phyloP scores from a whole-genome alignment of 2,888 invertebrate genomes.

The Loripinus fragilis region DNA sequence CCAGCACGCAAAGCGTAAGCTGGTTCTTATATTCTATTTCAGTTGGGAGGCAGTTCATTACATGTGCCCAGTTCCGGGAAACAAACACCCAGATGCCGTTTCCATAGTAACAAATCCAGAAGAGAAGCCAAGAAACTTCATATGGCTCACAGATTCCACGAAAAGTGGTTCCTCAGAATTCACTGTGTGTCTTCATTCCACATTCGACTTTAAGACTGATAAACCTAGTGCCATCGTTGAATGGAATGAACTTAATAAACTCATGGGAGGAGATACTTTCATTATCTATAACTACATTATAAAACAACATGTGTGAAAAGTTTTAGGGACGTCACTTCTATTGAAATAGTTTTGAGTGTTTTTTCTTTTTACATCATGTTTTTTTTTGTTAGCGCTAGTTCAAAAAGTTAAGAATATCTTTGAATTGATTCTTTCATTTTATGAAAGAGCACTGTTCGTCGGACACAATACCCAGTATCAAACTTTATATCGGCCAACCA shows the following conservation, averaged over 20 bases:
- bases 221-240: conserved; percentile 76
- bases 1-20: too few relatives aligned
- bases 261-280: conserved; percentile 79
- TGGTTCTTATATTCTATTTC: conserved; percentile 3
- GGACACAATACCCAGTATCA: too few relatives aligned
- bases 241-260: conserved; percentile 78
- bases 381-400: too few relatives aligned
- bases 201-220: conserved; percentile 68
- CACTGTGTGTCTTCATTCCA: conserved; percentile 70
- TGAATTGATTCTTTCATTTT: too few relatives aligned
- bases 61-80: neutral
- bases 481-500: too few relatives aligned
- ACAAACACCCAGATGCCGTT: neutral
- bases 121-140: neutral
- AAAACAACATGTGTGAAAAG: too few relatives aligned
- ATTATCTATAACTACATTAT: conserved; percentile 78
- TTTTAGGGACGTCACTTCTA: too few relatives aligned
- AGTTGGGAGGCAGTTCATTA: conserved; percentile 6
- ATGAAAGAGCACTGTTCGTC: too few relatives aligned
- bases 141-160: conserved; percentile 9
- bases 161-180: conserved; percentile 42
- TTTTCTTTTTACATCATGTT: too few relatives aligned
- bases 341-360: too few relatives aligned
- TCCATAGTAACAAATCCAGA: neutral
- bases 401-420: too few relatives aligned